phyloP scores from a whole-genome alignment of 2,797 vertebrate genomes.

The Halcyon leucocephala region DNA sequence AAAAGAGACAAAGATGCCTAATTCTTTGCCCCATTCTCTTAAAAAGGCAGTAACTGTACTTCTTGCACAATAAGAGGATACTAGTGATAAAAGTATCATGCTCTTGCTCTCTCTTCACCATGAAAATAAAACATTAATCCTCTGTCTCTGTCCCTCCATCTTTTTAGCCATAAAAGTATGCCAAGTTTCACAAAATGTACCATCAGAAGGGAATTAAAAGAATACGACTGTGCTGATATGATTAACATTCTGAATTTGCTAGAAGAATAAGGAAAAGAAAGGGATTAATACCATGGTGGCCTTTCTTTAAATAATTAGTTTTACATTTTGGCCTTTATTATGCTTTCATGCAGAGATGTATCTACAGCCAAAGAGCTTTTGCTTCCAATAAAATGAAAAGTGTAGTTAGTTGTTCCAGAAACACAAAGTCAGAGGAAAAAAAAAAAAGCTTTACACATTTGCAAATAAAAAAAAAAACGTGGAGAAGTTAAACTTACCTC shows the following conservation, averaged over 20 bases:
- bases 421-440: background rate
- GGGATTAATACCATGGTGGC: background rate
- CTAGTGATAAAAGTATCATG: background rate
- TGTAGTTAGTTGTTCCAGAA: background rate
- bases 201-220: background rate
- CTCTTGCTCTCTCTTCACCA: background rate
- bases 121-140: background rate
- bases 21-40: background rate
- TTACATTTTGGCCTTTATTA: background rate
- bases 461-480: background rate
- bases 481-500: conserved; percentile 81
- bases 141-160: background rate
- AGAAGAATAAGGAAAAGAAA: background rate
- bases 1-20: background rate
- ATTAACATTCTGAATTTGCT: background rate
- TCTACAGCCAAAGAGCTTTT: background rate
- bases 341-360: background rate
- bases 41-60: background rate
- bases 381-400: background rate
- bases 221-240: background rate
- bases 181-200: background rate
- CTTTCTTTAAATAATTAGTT: background rate
- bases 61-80: background rate
- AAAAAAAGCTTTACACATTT: background rate
- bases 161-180: background rate